Evolutionary conservation across 2,113 vertebrate genomes (phyloP).

Genomic region (Tachycineta bicolor): DNA sequence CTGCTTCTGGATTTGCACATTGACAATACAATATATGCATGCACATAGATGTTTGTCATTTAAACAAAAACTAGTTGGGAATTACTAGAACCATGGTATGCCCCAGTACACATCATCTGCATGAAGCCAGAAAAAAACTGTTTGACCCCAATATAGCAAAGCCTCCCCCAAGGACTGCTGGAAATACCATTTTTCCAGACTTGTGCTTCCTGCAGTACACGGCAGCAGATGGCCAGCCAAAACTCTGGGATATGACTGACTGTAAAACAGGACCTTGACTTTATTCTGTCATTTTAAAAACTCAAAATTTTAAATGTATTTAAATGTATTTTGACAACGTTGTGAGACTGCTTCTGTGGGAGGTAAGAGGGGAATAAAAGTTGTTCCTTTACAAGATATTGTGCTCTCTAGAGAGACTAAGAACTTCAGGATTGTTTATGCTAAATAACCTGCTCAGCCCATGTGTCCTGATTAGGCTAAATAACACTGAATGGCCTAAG

Average conservation of each 20-base stretch:
- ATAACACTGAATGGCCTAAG: not conserved
- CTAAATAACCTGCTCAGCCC: not conserved
- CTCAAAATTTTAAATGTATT: not conserved
- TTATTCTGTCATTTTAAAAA: not conserved
- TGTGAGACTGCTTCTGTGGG: not conserved
- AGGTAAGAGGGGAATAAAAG: not conserved
- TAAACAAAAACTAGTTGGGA: not conserved
- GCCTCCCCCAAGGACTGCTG: not conserved
- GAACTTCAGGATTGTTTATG: not conserved
- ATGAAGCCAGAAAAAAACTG: not conserved
- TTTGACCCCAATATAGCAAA: not conserved
- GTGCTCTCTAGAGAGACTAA: not conserved
- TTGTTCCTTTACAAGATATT: not conserved
- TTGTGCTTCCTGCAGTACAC: not conserved
- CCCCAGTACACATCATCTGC: not conserved
- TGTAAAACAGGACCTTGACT: not conserved
- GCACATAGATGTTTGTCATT: not conserved
- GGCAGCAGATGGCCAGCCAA: not conserved
- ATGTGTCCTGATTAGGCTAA: not conserved
- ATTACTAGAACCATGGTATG: not conserved
- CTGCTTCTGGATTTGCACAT: not conserved
- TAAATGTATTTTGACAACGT: not conserved
- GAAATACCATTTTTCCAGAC: not conserved
- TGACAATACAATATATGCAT: not conserved
- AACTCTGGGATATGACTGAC: not conserved